Conservation (phyloP, 2,888 invertebrate species). For the Lysandra coridon region DNA sequence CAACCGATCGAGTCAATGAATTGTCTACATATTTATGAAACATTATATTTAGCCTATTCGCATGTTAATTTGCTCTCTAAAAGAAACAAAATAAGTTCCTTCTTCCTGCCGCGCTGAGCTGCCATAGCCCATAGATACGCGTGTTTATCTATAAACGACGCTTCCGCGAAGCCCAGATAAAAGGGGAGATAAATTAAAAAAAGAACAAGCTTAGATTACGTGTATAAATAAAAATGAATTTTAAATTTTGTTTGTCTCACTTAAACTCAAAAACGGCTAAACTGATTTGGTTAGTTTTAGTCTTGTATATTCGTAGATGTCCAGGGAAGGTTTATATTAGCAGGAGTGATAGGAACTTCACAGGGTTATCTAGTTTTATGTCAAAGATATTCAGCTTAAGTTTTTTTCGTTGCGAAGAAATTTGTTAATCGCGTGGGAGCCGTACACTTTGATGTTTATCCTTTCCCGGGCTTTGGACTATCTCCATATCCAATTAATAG, state of each 20-base stretch:
- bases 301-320: too few species aligned
- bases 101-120: neutral
- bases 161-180: conserved; percentile 19
- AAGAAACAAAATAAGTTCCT: conserved; percentile 23
- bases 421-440: too few species aligned
- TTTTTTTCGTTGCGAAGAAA: too few species aligned
- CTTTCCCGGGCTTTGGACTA: neutral
- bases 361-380: too few species aligned
- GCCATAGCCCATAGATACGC: conserved; percentile 6
- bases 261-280: too few species aligned
- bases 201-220: neutral
- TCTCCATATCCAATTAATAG: neutral
- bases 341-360: too few species aligned
- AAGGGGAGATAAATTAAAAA: conserved; percentile 11
- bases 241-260: too few species aligned
- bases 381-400: too few species aligned
- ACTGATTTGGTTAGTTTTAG: too few species aligned
- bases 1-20: neutral
- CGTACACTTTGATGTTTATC: too few species aligned
- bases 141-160: conserved; percentile 15
- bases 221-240: too few species aligned
- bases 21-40: neutral
- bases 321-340: too few species aligned
- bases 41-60: conserved; percentile 16
- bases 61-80: conserved; percentile 20